These are phyloP conservation scores for Parelbella ahira DNA, from an alignment of 2,888 invertebrate genomes.

Conservation along the genomic window DNA sequence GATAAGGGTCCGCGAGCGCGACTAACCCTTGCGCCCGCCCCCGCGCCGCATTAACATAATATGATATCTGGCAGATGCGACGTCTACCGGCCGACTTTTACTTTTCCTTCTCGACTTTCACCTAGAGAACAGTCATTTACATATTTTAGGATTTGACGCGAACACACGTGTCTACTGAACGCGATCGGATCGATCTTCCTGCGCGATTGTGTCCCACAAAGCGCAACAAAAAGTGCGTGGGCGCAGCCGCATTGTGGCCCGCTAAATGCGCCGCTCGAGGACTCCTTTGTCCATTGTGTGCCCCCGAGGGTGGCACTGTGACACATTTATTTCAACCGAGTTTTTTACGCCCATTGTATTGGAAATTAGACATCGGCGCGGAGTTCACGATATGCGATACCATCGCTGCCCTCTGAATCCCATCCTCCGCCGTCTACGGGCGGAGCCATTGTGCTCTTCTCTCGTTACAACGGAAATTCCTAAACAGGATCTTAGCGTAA, in stretches of 20 bases:
- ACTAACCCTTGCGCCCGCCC: slow-evolving; percentile 52
- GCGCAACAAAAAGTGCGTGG: slow-evolving; percentile 54
- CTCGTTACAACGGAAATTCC: slow-evolving; percentile 45
- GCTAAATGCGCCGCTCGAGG: slow-evolving; percentile 51
- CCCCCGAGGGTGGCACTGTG: slow-evolving; percentile 74
- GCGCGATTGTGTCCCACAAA: slow-evolving; percentile 56
- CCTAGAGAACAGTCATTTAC: slow-evolving; percentile 70
- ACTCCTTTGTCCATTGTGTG: slow-evolving; percentile 74
- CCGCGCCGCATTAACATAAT: slow-evolving; percentile 61
- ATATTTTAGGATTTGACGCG: slow-evolving; percentile 45
- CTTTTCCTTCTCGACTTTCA: slow-evolving; percentile 77
- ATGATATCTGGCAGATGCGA: slow-evolving; percentile 60
- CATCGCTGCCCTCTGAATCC: slow-evolving; percentile 60
- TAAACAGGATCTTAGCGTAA: slow-evolving; percentile 33
- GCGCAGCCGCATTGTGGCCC: slow-evolving; percentile 61
- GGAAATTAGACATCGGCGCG: slow-evolving; percentile 73
- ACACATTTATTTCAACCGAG: slow-evolving; percentile 77
- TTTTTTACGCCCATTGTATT: slow-evolving; percentile 78
- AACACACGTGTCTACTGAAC: slow-evolving; percentile 43
- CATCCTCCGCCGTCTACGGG: slow-evolving; percentile 58
- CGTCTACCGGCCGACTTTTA: slow-evolving; percentile 56
- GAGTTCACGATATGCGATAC: slow-evolving; percentile 75
- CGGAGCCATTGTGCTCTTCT: slow-evolving; percentile 27
- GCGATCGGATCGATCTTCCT: slow-evolving; percentile 55
- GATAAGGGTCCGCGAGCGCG: slow-evolving; percentile 56